Evolutionary conservation across 92 coral and sea anemone genomes (phyloP).

Genomic region (Diadumene lineata): DNA sequence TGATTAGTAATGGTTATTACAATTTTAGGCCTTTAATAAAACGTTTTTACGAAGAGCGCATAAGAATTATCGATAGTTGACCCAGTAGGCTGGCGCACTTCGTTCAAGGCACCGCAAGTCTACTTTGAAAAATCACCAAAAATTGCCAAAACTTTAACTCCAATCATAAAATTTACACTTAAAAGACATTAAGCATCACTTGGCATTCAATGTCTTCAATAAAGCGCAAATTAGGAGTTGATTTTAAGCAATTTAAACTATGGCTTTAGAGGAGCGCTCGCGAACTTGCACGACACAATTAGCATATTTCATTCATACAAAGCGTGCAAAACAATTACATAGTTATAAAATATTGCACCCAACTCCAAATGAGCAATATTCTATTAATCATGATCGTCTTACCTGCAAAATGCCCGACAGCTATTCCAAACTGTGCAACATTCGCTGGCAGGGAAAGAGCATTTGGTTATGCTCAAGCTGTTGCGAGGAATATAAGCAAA

Average conservation of each 20-base stretch:
- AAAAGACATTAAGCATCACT: too few relatives aligned
- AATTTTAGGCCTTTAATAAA: too few relatives aligned
- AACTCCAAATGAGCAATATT: too few relatives aligned
- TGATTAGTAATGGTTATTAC: too few relatives aligned
- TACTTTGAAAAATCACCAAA: background rate
- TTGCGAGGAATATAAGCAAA: constrained; percentile 1
- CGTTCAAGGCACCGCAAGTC: background rate
- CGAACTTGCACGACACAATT: too few relatives aligned
- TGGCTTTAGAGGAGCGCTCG: too few relatives aligned
- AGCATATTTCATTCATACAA: constrained; percentile 24
- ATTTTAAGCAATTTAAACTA: too few relatives aligned
- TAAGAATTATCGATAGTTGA: background rate
- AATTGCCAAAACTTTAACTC: background rate
- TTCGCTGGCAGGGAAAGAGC: constrained; percentile 4
- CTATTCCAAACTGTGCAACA: constrained; percentile 23
- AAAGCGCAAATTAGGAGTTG: too few relatives aligned
- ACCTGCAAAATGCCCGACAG: constrained; percentile 38
- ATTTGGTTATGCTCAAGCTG: background rate
- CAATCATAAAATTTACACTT: background rate
- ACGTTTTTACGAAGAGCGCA: too few relatives aligned
- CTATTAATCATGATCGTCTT: background rate
- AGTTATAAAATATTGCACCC: too few relatives aligned
- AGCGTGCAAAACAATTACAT: too few relatives aligned
- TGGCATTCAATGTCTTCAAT: too few relatives aligned
- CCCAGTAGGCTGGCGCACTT: background rate